Base-by-base conservation (phyloP, 2,113 vertebrate species). In the Gnathonemus echidnorhynchus region DNA sequence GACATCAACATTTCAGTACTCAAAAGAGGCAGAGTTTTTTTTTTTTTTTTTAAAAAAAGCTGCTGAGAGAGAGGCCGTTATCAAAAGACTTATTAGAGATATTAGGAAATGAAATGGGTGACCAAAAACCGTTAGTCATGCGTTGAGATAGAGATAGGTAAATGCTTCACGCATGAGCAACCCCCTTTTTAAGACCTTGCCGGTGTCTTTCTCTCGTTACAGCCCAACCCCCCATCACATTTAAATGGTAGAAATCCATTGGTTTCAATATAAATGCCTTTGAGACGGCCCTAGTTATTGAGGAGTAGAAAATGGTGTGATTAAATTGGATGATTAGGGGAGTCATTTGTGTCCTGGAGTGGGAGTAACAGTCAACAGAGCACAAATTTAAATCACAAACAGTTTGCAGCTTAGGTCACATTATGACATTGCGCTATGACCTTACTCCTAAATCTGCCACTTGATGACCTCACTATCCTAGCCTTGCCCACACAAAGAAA, bases 51-150 rank as follows among this genome's bases (percentile, higher is more conserved):
- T 52, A 17, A 52, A 53, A 56, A 21, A 21, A 24, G 19, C 77
- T 85, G 87, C 87, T 56, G 42, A 66, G 62, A 86, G 87, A 89
- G 77, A 87, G 88, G 46, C 90, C 88, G 74, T 90, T 92, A 94
- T 93, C 93, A 94, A 89, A 89, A 53, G 88, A 88, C 91, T 92
- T 92, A 94, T 93, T 93, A 93, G 91, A 92, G 91, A 92, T 92
- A 93, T 92, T 92, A 94, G 91, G 92, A 93, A 92, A 91, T 91
- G 90, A 94, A 93, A 93, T 91, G 92, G 93, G 93, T 92, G 93
- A 91, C 90, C 85, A 91, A 92, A 91, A 92, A 93, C 89, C 88
- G 93, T 92, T 93, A 93, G 92, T 93, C 93, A 94, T 94, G 93
- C 92, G 92, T 93, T 93, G 92, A 93, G 93, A 94, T 92, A 91